These are phyloP conservation scores for Coracopsis vasa DNA, from an alignment of 2,113 vertebrate genomes.

Conservation along the genomic window DNA sequence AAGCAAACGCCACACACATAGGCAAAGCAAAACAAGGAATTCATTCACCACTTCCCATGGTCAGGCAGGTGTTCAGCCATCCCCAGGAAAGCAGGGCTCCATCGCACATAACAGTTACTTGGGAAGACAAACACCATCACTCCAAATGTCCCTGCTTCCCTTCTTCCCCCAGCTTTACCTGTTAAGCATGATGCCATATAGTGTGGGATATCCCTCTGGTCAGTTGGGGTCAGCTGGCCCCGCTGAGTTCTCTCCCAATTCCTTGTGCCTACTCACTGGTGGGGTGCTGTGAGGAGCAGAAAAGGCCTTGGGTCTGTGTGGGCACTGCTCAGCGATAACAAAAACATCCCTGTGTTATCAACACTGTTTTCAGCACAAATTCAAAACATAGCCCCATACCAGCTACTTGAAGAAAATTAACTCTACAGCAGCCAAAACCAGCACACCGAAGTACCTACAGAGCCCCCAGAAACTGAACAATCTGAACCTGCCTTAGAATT, in stretches of 20 bases:
- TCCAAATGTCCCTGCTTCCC: background rate
- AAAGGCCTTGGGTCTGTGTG: background rate
- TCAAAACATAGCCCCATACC: background rate
- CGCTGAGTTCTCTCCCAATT: background rate
- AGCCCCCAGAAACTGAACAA: background rate
- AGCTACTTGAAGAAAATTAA: background rate
- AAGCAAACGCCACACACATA: background rate
- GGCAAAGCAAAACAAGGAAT: background rate
- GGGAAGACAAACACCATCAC: background rate
- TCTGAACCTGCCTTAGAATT: background rate
- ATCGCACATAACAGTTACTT: background rate
- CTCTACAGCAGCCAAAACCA: background rate
- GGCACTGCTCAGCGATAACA: background rate
- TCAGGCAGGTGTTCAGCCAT: background rate
- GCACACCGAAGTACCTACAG: background rate
- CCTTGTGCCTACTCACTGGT: background rate
- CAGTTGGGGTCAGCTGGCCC: accelerated
- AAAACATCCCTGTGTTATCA: background rate
- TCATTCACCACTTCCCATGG: background rate
- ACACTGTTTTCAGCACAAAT: background rate
- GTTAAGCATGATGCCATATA: accelerated
- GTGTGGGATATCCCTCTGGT: background rate
- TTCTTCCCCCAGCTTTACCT: background rate
- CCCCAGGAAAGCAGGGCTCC: background rate
- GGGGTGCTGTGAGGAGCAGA: background rate